phyloP scores from a whole-genome alignment of 2,797 vertebrate species.

The Leptodactylus fallax region DNA sequence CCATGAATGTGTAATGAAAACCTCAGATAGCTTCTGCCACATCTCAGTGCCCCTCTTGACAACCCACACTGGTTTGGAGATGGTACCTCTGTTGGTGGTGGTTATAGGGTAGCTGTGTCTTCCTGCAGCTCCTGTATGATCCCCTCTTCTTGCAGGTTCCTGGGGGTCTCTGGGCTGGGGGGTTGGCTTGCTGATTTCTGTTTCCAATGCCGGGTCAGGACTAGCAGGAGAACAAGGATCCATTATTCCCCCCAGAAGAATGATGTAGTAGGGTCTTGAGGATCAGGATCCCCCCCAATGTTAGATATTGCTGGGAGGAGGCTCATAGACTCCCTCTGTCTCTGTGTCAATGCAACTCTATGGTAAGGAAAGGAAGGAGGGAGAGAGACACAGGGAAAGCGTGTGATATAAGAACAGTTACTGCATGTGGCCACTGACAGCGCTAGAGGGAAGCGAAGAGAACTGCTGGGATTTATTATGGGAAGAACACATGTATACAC shows the following conservation, averaged over 20 bases:
- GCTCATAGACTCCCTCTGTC: constrained; percentile 65
- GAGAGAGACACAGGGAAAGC: constrained; percentile 57
- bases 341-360: constrained; percentile 65
- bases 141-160: constrained; percentile 64
- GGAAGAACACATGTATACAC: constrained; percentile 20
- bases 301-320: constrained; percentile 63
- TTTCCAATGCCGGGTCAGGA: constrained; percentile 57
- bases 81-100: constrained; percentile 62
- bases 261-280: constrained; percentile 59
- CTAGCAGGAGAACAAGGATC: constrained; percentile 62
- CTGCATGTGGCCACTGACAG: constrained; percentile 47
- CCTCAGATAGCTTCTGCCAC: constrained; percentile 24
- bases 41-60: background rate
- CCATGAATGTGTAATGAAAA: constrained; percentile 49
- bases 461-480: constrained; percentile 50
- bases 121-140: constrained; percentile 54
- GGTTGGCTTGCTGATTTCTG: constrained; percentile 52
- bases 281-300: constrained; percentile 62
- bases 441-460: constrained; percentile 39
- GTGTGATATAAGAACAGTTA: constrained; percentile 30
- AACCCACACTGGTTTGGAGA: constrained; percentile 3
- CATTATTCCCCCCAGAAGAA: constrained; percentile 59
- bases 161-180: constrained; percentile 56
- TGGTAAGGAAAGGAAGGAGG: constrained; percentile 63
- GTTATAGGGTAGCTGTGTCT: constrained; percentile 60